Base-by-base conservation (phyloP, 2,888 invertebrate species). In the Tethea ocularis region DNA sequence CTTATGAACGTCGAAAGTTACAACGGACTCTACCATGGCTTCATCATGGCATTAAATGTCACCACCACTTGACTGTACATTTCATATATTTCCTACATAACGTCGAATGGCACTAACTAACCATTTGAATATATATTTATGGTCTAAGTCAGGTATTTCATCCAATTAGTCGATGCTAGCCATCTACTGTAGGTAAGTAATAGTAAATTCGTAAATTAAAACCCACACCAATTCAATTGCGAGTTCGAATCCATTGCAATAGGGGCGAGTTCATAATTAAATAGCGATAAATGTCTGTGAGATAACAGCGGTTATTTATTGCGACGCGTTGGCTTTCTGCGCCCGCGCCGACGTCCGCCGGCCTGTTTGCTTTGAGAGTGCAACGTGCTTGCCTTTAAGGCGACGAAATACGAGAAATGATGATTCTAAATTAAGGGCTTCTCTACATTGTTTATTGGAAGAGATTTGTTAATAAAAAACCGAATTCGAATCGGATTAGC, bases 251-350 rank as follows among this genome's bases (percentile, higher is more conserved):
- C 46, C 0, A 20, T 15, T 46, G 46, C 46, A 46, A 46, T 52
- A 65, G 66, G 72, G 72, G 67, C 71, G 66, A 22, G 72, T 69
- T 77, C 74, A 80, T 87, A 87, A 88, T 88, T 86, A 87, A 86
- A 87, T 80, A 73, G 75, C 83, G 78, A 82, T 87, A 83, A 87
- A 83, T 82, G 83, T 81, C 85, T 78, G 64, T 51, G 62, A 69
- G 82, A 82, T 84, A 82, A 78, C 65, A 63, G 68, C 63, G 56
- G 66, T 70, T 74, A 83, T 80, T 82, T 83, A 84, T 82, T 63
- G 71, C 24, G 58, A 62, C 38, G 38, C n/a, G 38, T 6, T 6
- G 67, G 58, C 54, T 54, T 52, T 61, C 53, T 57, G 60, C 60
- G 60, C 58, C 63, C 64, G 57, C 54, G 62, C 57, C 71, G 63